Conservation (phyloP, 2,113 vertebrate species). For the Hucho hucho region DNA sequence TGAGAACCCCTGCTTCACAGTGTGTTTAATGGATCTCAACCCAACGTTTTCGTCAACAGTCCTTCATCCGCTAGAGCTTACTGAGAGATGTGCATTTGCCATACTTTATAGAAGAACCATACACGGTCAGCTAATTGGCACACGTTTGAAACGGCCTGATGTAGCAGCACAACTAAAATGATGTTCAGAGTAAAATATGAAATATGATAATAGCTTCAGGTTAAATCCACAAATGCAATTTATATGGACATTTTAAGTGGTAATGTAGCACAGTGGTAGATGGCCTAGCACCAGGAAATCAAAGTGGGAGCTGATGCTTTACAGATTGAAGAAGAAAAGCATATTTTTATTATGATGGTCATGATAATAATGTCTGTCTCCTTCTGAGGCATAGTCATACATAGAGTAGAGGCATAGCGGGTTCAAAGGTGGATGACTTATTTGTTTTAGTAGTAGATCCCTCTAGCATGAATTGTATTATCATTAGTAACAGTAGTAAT, state of each 20-base stretch:
- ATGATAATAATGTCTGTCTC: slow-evolving; percentile 22
- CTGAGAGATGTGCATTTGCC: too few species aligned
- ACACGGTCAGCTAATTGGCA: too few species aligned
- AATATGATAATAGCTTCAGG: slow-evolving; percentile 63
- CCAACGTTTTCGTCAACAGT: too few species aligned
- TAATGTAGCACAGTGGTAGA: slow-evolving; percentile 54
- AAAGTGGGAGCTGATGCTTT: slow-evolving; percentile 64
- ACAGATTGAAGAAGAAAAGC: slow-evolving; percentile 67
- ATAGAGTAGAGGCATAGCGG: neutral
- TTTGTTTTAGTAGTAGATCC: slow-evolving; percentile 1
- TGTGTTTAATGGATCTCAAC: too few species aligned
- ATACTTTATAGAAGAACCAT: too few species aligned
- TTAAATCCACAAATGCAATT: slow-evolving; percentile 77
- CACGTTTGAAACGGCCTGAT: too few species aligned
- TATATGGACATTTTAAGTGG: slow-evolving; percentile 75
- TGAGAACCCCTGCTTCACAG: too few species aligned
- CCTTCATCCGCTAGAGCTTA: too few species aligned
- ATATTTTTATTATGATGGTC: slow-evolving; percentile 35
- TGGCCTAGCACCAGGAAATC: slow-evolving; percentile 50
- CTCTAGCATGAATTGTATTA: neutral
- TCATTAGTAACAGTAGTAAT: neutral
- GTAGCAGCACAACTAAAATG: slow-evolving; percentile 51
- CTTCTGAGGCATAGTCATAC: slow-evolving; percentile 23
- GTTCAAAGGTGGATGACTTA: slow-evolving; percentile 4
- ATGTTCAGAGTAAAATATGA: slow-evolving; percentile 68